Evolutionary conservation across 2,888 invertebrate species (phyloP).

Genomic region (Drosophila rubida): DNA sequence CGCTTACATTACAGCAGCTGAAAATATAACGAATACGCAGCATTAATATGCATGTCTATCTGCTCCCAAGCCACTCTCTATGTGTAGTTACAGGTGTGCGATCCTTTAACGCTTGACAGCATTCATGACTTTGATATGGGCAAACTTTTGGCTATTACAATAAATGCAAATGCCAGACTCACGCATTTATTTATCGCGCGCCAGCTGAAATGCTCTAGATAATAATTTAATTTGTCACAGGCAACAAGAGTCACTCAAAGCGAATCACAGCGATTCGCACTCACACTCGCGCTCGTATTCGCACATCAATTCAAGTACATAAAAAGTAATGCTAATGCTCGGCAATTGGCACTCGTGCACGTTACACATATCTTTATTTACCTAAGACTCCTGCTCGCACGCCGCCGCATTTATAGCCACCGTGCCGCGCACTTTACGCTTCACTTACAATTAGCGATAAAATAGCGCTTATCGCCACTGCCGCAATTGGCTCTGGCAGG

Average conservation of each 20-base stretch:
- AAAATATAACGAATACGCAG: conserved; percentile 73
- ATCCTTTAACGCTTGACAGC: conserved; percentile 68
- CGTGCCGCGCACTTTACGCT: conserved; percentile 44
- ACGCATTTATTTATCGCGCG: conserved; percentile 53
- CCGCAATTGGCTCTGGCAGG: conserved; percentile 29
- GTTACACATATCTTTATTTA: conserved; percentile 58
- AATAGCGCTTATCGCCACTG: conserved; percentile 61
- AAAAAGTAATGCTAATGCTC: conserved; percentile 68
- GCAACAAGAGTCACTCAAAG: conserved; percentile 36
- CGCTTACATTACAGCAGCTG: conserved; percentile 65
- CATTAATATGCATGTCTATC: conserved; percentile 71
- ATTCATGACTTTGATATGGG: conserved; percentile 64
- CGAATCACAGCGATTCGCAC: conserved; percentile 27
- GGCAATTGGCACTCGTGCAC: conserved; percentile 55
- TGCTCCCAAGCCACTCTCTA: not conserved
- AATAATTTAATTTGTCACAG: conserved; percentile 75
- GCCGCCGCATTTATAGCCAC: conserved; percentile 34
- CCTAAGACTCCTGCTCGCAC: conserved; percentile 11
- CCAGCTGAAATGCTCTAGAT: conserved; percentile 60
- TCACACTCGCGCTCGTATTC: conserved; percentile 9
- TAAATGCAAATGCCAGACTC: conserved; percentile 69
- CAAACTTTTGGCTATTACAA: conserved; percentile 69
- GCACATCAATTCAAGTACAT: conserved; percentile 60
- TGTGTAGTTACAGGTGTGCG: conserved; percentile 43
- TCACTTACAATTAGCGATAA: conserved; percentile 75